These are phyloP conservation scores for Actenoides hombroni DNA, from an alignment of 2,113 vertebrate species.

Conservation along the genomic window DNA sequence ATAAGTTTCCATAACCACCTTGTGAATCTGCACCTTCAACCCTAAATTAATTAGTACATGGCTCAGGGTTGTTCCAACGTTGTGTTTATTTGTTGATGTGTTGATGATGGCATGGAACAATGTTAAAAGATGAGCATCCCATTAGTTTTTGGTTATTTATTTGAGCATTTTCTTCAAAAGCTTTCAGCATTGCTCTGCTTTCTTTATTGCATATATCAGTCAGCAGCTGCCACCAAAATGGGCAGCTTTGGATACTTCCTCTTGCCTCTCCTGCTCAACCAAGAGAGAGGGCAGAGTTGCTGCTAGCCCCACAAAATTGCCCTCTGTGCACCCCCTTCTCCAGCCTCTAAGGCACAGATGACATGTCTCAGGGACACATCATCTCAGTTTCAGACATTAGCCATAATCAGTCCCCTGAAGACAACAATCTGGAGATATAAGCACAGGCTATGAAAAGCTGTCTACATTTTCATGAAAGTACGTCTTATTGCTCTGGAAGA, in stretches of 20 bases:
- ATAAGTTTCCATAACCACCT: not conserved
- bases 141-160: not conserved
- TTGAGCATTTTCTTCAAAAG: not conserved
- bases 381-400: not conserved
- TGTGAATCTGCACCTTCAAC: not conserved
- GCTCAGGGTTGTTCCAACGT: not conserved
- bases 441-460: not conserved
- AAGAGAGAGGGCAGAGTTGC: not conserved
- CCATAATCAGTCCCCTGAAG: not conserved
- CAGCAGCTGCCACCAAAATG: not conserved
- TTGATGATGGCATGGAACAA: not conserved
- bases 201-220: not conserved
- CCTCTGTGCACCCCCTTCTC: not conserved
- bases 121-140: not conserved
- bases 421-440: not conserved
- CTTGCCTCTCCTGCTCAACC: not conserved
- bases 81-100: not conserved
- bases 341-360: not conserved
- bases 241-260: conserved; percentile 32
- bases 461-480: not conserved
- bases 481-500: not conserved
- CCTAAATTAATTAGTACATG: not conserved
- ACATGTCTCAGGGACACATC: not conserved
- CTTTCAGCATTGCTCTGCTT: not conserved
- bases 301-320: not conserved